Evolutionary conservation across 2,888 invertebrate genomes (phyloP), one percentile per base, ranked within the genome.

Genomic region (Acrocyrtus sp.): DNA sequence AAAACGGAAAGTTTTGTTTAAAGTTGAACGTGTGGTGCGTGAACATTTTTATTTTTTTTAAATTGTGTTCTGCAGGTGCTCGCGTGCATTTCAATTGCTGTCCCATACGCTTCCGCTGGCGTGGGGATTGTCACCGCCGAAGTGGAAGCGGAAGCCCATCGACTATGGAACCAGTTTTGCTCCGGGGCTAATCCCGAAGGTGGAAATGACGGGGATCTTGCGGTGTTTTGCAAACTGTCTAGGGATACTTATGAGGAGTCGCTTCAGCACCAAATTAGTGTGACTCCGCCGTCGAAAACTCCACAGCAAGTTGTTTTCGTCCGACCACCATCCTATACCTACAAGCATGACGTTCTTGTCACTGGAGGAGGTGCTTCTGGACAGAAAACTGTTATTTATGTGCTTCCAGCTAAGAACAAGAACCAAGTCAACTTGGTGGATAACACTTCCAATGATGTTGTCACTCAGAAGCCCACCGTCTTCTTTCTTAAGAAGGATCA

Each of bases 261-360:
- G 15, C 56, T 75, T 10, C 51, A 67, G 41, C 75, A 75, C 56
- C 60, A 63, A 48, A 54, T 60, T 19, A 45, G 58, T 27, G 62
- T 75, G 34, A 72, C 61, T 45, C 57, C 72, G n/a, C 51, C 57
- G 15, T 39, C 67, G 6, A 48, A 63, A 34, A 12, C 21, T 1
- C 43, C 47, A 8, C 66, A 72, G 43, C 72, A 72, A 50, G 72
- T 75, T n/a, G 69, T 75, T 17, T 75, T 75, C 34, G 68, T 75
- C 45, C 63, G 72, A 43, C 75, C 75, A 50, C 75, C 75, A 39
- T 26, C 63, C 17, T 69, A 70, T 43, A 73, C 60, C 22, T 76
- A 76, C 57, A 76, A 70, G 50, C 76, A 76, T 45, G 69, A 76
- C 50, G 76, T 76, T 15, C 22, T 70, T 15, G 63, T 76, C 21